Evolutionary conservation across 2,888 invertebrate species (phyloP).

Genomic region (Neria commutata): DNA sequence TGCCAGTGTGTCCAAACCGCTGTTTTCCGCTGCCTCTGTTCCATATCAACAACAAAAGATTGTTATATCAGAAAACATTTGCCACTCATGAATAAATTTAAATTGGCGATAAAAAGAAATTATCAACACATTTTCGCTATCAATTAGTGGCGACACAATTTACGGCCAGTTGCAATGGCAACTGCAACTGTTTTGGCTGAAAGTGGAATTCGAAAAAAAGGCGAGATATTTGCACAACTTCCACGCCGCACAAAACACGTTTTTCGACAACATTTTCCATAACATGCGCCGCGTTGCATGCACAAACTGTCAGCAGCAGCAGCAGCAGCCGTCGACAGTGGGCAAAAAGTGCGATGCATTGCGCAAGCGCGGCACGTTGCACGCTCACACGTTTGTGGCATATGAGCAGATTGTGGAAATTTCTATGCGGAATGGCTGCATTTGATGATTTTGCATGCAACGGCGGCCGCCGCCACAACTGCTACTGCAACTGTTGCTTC

Average conservation of each 20-base stretch:
- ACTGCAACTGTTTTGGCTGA: background rate
- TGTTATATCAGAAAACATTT: too few relatives aligned
- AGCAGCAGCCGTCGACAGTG: background rate
- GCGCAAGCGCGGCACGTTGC: slow-evolving; percentile 39
- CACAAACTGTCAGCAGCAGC: slow-evolving; percentile 16
- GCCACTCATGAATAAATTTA: slow-evolving; percentile 52
- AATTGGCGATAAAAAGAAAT: slow-evolving; percentile 49
- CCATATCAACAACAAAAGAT: too few relatives aligned
- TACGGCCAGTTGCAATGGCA: background rate
- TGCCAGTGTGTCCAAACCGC: slow-evolving; percentile 23
- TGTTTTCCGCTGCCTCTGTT: slow-evolving; percentile 46
- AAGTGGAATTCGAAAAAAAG: too few relatives aligned
- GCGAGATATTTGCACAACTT: slow-evolving; percentile 16
- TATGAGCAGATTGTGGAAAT: background rate
- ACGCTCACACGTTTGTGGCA: background rate
- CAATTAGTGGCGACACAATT: background rate
- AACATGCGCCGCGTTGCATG: slow-evolving; percentile 30
- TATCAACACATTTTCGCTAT: slow-evolving; percentile 44
- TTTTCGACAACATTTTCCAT: background rate
- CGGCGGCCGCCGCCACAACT: background rate
- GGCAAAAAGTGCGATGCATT: slow-evolving; percentile 29
- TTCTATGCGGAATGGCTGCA: background rate
- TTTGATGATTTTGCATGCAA: background rate
- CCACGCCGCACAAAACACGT: background rate
- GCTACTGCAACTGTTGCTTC: background rate